Base-by-base conservation (phyloP, 2,888 invertebrate genomes). In the Caradrina kadenii region DNA sequence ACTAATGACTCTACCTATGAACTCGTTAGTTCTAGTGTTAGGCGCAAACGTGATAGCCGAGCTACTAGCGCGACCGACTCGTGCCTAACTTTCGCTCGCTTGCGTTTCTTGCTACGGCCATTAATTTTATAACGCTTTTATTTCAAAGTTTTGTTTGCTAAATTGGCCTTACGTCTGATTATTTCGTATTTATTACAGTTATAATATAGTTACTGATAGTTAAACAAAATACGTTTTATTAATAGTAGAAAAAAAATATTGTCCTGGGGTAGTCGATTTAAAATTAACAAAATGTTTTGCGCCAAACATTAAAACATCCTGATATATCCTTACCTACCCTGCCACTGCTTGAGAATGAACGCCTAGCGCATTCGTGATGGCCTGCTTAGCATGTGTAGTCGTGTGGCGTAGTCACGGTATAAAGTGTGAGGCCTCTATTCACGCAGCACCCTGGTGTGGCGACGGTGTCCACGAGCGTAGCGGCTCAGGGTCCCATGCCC, bases 391-490 rank as follows among this genome's bases (percentile, higher is more conserved):
- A 75, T 72, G 63, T 35, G 39, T 73, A 62, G 19, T 48, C 10
- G 22, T 69, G 61, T 64, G 35, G 63, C 35, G 64, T 66, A 56
- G 61, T 72, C 55, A 53, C 61, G 59, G n/a, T 70, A 76, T 66
- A 75, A 66, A 76, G 65, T 72, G 54, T 70, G 55, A 15, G 56
- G 76, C 74, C 52, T 85, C 65, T 85, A 73, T 88, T 82, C 76
- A 74, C 73, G 72, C 90, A 94, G 92, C 94, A 93, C 69, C 91
- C 95, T 4, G 95, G 95, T n/a, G 94, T 93, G 58, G 89, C 93
- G 54, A 94, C 95, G 10, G 92, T 94, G 61, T 93, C 95, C 3
- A 94, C 95, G 31, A 94, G 94, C 69, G 84, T 93, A 52, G 93
- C 95, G 5, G 87, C 90, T n/a, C 91, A 91, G 49, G 88, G 88